These are phyloP conservation scores for Embiotoca jacksoni DNA, from an alignment of 2,113 vertebrate genomes.

Conservation along the genomic window DNA sequence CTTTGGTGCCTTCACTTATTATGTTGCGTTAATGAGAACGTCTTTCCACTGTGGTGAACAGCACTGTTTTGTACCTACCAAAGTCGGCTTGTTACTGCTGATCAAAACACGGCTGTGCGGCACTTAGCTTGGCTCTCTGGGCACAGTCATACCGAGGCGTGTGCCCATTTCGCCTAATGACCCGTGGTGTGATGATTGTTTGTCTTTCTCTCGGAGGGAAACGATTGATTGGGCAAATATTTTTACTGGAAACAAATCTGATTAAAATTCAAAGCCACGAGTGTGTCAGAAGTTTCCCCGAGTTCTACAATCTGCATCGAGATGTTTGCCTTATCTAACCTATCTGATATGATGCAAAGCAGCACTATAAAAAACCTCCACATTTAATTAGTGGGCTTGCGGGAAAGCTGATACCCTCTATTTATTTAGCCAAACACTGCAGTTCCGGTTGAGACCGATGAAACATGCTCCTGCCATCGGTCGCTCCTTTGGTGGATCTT, in stretches of 20 bases:
- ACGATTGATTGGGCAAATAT: constrained; percentile 72
- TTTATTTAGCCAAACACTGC: constrained; percentile 77
- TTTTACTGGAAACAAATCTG: constrained; percentile 69
- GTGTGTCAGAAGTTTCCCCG: neutral
- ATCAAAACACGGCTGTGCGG: constrained; percentile 40
- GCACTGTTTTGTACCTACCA: constrained; percentile 15
- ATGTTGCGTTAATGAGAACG: constrained; percentile 46
- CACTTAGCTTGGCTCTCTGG: constrained; percentile 28
- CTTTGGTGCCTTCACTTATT: constrained; percentile 55
- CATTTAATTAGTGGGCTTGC: constrained; percentile 79
- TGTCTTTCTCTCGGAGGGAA: constrained; percentile 57
- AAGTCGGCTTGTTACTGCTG: constrained; percentile 36
- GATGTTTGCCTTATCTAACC: constrained; percentile 56
- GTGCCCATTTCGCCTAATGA: constrained; percentile 63
- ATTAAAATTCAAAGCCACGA: constrained; percentile 53
- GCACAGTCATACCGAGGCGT: constrained; percentile 36
- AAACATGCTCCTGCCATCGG: constrained; percentile 63
- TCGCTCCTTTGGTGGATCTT: constrained; percentile 52
- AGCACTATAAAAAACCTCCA: constrained; percentile 50
- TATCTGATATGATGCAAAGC: constrained; percentile 65
- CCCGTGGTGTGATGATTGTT: constrained; percentile 68
- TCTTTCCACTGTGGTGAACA: constrained; percentile 46
- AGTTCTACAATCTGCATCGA: constrained; percentile 46
- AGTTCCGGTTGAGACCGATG: constrained; percentile 63
- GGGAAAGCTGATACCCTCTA: constrained; percentile 74